Evolutionary conservation across 2,888 invertebrate species (phyloP), one percentile per base, ranked within the genome.

Genomic region (Trissolcus brochymenae): DNA sequence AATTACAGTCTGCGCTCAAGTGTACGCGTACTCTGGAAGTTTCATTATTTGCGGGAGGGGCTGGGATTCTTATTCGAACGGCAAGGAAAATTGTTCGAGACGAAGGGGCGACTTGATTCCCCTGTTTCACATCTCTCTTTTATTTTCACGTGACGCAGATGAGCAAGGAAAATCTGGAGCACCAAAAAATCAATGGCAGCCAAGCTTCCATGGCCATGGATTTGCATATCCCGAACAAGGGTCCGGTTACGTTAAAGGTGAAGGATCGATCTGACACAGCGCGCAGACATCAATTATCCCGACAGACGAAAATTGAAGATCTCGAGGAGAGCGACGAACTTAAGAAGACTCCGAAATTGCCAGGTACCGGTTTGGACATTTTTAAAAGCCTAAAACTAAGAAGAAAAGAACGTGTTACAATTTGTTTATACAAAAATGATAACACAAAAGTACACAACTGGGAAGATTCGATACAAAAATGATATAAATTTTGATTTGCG

Each of bases 131-230:
- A 17, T 53, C 25, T 50, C n/a, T 56, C 25, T 51, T 59, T 49
- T 21, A 3, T 35, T 7, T 59, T 62, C 29, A 46, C 41, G 19
- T 43, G 25, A 43, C 25, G 62, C 50, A 80, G 80, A 72, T 71
- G 46, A 74, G 64, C 29, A 76, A 71, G 35, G 80, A 80, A 55
- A 70, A 72, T 66, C 66, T 81, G 41, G 81, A 81, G 50, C 91
- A 91, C 1, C 86, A 91, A 74, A 91, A 91, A 81, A 93, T 92
- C 9, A 92, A 91, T 61, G 91, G 90, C 13, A 91, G 91, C 79
- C 94, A 94, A 86, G 93, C 92, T 2, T 95, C 95, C 0, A 92
- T 95, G 90, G 94, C 94, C 40, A 90, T 95, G 90, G 95, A 95
- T 87, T 89, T 95, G 77, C 95, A 95, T 87, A 91, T 92, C 50